phyloP scores from a whole-genome alignment of 2,888 invertebrate genomes.

The Hartigia nigra region DNA sequence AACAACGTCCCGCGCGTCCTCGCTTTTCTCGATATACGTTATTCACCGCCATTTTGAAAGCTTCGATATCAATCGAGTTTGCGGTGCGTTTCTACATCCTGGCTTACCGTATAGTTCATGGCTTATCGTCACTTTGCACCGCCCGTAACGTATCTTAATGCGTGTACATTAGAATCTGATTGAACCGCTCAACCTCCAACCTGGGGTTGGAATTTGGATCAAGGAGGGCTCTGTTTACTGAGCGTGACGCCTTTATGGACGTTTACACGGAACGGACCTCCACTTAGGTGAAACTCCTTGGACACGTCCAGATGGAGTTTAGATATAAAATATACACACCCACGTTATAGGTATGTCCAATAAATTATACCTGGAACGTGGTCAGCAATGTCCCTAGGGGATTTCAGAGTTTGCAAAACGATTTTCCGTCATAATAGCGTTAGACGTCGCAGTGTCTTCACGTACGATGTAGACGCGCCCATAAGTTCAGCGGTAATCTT shows the following conservation, averaged over 20 bases:
- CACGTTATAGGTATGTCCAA: neutral
- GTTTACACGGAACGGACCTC: neutral
- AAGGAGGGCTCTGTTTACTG: conserved; percentile 54
- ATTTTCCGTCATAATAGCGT: neutral
- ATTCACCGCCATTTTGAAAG: neutral
- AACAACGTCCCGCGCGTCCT: neutral
- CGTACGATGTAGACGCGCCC: neutral
- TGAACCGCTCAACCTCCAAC: conserved; percentile 55
- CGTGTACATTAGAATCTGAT: conserved; percentile 42
- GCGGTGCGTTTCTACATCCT: neutral
- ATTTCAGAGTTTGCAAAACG: neutral
- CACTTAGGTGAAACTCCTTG: neutral
- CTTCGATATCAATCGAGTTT: neutral
- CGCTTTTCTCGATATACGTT: neutral
- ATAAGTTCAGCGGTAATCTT: neutral
- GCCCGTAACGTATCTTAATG: neutral
- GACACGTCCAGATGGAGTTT: neutral
- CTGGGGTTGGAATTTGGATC: conserved; percentile 59
- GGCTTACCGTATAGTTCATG: conserved; percentile 24
- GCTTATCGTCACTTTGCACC: conserved; percentile 32
- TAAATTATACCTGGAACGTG: neutral
- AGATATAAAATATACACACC: neutral
- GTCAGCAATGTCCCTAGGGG: neutral
- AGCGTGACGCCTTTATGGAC: conserved; percentile 51
- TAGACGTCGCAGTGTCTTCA: neutral